Conservation (phyloP, 1,140 invertebrate species). For the Drosophila pseudoobscura region DNA sequence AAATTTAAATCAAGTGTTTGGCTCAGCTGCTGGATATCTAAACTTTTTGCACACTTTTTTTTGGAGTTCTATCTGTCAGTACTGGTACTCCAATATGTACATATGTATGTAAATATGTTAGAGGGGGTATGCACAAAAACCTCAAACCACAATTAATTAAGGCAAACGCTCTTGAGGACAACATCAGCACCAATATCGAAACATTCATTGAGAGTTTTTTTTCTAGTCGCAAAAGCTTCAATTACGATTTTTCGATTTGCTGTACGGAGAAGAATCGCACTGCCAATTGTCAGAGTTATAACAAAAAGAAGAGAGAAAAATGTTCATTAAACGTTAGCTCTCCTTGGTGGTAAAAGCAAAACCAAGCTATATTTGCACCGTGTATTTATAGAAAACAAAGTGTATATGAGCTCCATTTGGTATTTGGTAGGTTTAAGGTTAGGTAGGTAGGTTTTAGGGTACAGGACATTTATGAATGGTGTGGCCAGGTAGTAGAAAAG, state of each 20-base stretch:
- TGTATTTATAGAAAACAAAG: background rate
- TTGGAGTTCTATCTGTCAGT: too few species aligned
- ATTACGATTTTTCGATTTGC: slow-evolving; percentile 76
- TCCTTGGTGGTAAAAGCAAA: slow-evolving; percentile 33
- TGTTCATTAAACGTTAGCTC: slow-evolving; percentile 70
- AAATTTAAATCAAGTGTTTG: slow-evolving; percentile 69
- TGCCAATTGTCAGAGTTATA: slow-evolving; percentile 31
- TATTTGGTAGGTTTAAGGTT: too few species aligned
- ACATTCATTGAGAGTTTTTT: slow-evolving; percentile 55
- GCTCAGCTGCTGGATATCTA: slow-evolving; percentile 59
- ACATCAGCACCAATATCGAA: slow-evolving; percentile 43
- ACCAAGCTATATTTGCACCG: slow-evolving; percentile 35
- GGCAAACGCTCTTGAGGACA: slow-evolving; percentile 45
- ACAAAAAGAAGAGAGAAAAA: slow-evolving; percentile 32
- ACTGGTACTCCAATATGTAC: slow-evolving; percentile 18
- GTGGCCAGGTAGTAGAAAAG: too few species aligned
- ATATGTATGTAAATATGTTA: background rate
- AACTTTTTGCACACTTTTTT: slow-evolving; percentile 53
- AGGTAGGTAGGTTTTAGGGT: too few species aligned
- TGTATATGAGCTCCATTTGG: too few species aligned
- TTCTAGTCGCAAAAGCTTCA: slow-evolving; percentile 51
- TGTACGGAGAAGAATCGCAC: slow-evolving; percentile 35
- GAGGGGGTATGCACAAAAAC: slow-evolving; percentile 33
- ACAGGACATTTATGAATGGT: too few species aligned
- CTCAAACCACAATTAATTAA: slow-evolving; percentile 81